phyloP scores from a whole-genome alignment of 2,888 invertebrate genomes.

The Stenichneumon culpator region DNA sequence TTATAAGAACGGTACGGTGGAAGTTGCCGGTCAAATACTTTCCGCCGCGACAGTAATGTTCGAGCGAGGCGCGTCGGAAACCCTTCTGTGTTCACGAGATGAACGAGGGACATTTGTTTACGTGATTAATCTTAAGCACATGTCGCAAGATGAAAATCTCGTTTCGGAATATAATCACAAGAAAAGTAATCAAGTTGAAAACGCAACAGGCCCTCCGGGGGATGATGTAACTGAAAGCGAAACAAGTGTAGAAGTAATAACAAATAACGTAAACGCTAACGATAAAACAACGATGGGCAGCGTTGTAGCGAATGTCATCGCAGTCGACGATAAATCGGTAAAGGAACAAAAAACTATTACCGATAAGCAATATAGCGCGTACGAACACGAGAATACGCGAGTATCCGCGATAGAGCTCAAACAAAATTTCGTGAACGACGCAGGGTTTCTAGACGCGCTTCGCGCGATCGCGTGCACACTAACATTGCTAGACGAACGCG shows the following conservation, averaged over 20 bases:
- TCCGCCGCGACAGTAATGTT: not conserved
- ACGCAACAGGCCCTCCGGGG: not conserved
- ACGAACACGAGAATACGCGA: not conserved
- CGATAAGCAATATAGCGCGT: not conserved
- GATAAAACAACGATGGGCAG: not conserved
- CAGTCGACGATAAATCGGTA: no score
- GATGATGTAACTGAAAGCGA: not conserved
- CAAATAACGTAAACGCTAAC: not conserved
- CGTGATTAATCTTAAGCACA: not conserved
- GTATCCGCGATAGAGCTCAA: not conserved
- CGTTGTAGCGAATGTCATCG: no score
- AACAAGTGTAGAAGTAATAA: not conserved
- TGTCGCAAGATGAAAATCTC: not conserved
- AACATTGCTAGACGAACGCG: not conserved
- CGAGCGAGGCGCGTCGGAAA: constrained; percentile 8
- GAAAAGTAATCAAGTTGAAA: not conserved
- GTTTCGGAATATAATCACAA: not conserved
- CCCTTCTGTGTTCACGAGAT: not conserved
- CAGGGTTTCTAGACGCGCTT: not conserved
- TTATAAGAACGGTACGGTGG: not conserved
- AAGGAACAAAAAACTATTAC: not conserved
- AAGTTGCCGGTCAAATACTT: not conserved
- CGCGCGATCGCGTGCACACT: constrained; percentile 1
- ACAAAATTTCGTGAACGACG: not conserved
- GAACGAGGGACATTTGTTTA: not conserved